Evolutionary conservation across 2,888 invertebrate genomes (phyloP).

Genomic region (Ectobius pallidus): DNA sequence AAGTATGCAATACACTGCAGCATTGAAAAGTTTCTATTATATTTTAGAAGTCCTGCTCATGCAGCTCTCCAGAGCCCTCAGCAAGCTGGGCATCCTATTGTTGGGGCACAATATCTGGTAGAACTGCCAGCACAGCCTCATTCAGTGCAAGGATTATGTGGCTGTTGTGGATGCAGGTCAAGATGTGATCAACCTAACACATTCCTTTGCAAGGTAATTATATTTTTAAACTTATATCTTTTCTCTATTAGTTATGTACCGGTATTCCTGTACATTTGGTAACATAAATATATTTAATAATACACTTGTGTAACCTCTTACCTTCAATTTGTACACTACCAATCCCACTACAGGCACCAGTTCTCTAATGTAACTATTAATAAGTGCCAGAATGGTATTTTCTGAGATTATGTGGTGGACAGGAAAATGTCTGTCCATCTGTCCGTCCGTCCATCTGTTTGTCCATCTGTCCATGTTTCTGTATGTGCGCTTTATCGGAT

Average conservation of each 20-base stretch:
- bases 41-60: constrained; percentile 41
- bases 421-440: too few species aligned
- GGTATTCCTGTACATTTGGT: not conserved
- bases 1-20: too few species aligned
- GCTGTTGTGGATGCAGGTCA: constrained; percentile 46
- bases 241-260: not conserved
- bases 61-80: not conserved
- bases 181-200: constrained; percentile 65
- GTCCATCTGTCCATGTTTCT: too few species aligned
- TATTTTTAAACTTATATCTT: not conserved
- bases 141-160: too few species aligned
- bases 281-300: not conserved
- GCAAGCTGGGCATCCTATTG: not conserved
- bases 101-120: not conserved
- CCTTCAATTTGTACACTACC: not conserved
- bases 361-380: not conserved
- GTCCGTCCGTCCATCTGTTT: too few species aligned
- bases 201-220: constrained; percentile 55
- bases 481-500: not conserved
- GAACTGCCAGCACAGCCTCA: not conserved
- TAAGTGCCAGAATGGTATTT: not conserved
- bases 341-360: not conserved
- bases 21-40: too few species aligned
- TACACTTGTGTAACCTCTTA: not conserved
- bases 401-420: too few species aligned